Percentiles rank a stretch among this genome's conserved stretches.
These are phyloP conservation scores for Nesometra sesokonis DNA, from an alignment of 35 echinoderm and acorn worm species.

Conservation along the genomic window DNA sequence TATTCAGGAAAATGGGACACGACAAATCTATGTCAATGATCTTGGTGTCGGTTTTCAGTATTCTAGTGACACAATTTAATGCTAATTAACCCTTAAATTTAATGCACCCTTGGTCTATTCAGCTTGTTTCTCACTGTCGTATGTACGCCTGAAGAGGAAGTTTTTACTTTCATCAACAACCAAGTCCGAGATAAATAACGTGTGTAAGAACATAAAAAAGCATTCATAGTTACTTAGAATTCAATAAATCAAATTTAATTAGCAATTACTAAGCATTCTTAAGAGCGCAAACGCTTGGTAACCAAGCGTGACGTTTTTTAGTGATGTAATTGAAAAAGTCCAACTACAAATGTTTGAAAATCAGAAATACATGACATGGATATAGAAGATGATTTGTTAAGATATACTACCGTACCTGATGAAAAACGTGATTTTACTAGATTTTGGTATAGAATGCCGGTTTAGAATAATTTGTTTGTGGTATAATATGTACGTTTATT, in stretches of 20 bases:
- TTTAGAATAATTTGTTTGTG: background rate
- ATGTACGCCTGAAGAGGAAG: background rate
- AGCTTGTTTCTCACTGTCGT: background rate
- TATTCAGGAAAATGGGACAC: background rate
- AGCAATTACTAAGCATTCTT: background rate
- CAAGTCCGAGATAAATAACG: background rate
- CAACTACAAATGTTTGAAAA: background rate
- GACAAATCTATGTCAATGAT: background rate
- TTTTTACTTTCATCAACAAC: background rate
- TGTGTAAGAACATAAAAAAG: background rate
- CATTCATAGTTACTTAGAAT: background rate
- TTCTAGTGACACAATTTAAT: background rate
- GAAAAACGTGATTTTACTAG: background rate
- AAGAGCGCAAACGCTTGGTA: background rate
- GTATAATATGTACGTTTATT: no score
- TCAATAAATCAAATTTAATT: background rate
- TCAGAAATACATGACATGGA: background rate
- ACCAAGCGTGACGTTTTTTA: background rate
- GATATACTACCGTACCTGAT: background rate
- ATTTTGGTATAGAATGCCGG: background rate
- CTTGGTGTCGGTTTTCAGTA: background rate
- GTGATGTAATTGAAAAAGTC: background rate
- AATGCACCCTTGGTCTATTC: background rate
- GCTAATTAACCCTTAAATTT: background rate
- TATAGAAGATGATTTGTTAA: background rate